These are phyloP conservation scores for Melanargia galathea DNA, from an alignment of 2,888 invertebrate species.

Conservation along the genomic window DNA sequence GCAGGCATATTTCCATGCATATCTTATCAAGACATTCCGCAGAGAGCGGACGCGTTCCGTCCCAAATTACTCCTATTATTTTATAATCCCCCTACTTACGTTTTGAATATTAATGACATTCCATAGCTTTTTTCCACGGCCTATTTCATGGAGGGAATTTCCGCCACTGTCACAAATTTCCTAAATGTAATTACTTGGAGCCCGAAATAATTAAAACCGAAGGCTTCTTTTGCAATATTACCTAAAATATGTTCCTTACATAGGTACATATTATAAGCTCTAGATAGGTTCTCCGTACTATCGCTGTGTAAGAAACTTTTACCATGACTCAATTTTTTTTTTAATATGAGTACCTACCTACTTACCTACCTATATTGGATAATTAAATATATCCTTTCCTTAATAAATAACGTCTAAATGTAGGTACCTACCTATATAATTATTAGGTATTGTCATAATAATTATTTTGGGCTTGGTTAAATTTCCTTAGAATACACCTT, in stretches of 20 bases:
- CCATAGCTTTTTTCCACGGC: slow-evolving; percentile 68
- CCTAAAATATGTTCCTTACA: background rate
- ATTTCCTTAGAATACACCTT: too few relatives aligned
- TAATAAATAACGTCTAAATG: too few relatives aligned
- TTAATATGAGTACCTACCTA: too few relatives aligned
- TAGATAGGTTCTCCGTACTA: too few relatives aligned
- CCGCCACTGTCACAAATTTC: slow-evolving; percentile 63
- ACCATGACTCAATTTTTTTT: too few relatives aligned
- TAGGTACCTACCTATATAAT: too few relatives aligned
- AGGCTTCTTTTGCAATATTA: slow-evolving; percentile 6
- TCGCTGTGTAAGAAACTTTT: too few relatives aligned
- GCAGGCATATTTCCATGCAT: slow-evolving; percentile 78
- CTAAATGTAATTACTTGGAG: slow-evolving; percentile 41
- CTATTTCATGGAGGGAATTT: slow-evolving; percentile 68
- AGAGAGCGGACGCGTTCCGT: slow-evolving; percentile 63
- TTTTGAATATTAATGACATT: slow-evolving; percentile 82
- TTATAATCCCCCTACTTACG: slow-evolving; percentile 81
- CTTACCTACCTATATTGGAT: too few relatives aligned
- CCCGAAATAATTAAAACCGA: slow-evolving; percentile 6
- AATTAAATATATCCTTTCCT: too few relatives aligned
- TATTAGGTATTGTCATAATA: too few relatives aligned
- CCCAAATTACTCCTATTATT: slow-evolving; percentile 82
- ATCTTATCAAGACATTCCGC: slow-evolving; percentile 75
- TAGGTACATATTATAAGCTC: background rate
- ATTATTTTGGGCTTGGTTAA: too few relatives aligned